Base-by-base conservation (phyloP, 2,113 vertebrate species). In the Hypocryptadius cinnamomeus region DNA sequence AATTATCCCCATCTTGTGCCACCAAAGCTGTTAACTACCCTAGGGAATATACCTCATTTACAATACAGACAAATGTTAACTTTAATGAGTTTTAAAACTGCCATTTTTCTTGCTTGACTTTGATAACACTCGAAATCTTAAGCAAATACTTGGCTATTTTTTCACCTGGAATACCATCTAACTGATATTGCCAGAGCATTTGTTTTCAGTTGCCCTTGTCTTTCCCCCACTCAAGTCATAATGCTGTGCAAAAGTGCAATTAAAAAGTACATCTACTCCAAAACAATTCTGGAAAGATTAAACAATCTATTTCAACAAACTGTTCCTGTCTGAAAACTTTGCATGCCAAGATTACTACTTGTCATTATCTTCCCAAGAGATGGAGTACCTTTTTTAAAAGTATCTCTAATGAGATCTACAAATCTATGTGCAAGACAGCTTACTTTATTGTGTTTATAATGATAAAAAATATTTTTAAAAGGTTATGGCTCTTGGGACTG, bases 401-500 rank as follows among this genome's bases (percentile, higher is more conserved):
- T 96, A 94, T 96, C 93, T 97, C 97, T 97, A 97, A 97, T 96
- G 95, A 98, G 97, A 97, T 97, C 97, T 96, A 96, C 97, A 97
- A 96, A 97, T 98, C 97, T 92, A 40, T 44, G 93, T 69, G 40
- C 76, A 79, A 94, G 96, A 97, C 96, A 96, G 94, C 95, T 96
- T 94, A 91, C 91, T 98, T 97, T 96, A 97, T 95, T 96, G 97
- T 97, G 94, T 97, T 97, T 97, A 95, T 96, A 96, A 97, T 97
- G 95, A 97, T 92, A 93, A 95, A 97, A 95, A 96, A 97, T 96
- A 95, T 96, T 97, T 97, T 96, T 66, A 97, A 96, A 96, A 97
- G 96, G 96, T 97, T 96, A 80, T 77, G 92, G 90, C 97, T 96
- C 95, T 93, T 70, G 96, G 94, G 97, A 97, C 95, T 95, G 96